Evolutionary conservation across 2,888 invertebrate genomes (phyloP), one percentile per base, ranked within the genome.

Genomic region (Cephalotes varians): DNA sequence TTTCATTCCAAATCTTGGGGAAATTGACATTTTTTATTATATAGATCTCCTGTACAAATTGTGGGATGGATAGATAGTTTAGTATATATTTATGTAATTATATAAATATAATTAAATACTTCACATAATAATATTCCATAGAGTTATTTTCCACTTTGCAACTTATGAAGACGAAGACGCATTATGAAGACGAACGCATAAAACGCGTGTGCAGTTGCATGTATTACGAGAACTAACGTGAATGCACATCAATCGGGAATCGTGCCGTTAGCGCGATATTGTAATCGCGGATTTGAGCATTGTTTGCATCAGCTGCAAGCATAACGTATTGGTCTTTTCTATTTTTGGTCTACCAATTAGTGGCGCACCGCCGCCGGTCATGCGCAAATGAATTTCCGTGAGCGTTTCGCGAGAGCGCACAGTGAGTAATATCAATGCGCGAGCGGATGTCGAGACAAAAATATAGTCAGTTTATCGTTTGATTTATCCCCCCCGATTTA

Each of bases 271-370:
- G 60, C 80, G 67, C 37, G 28, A 74, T 49, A 80, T 81, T 81
- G 87, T 87, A 87, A 87, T 87, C 80, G 88, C 81, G 82, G 74
- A 85, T 82, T 88, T 88, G 82, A 86, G 56, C 83, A 85, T 80
- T 84, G 85, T 85, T 88, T 81, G 83, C 77, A 83, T 84, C 88
- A 86, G 85, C 82, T 88, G 83, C 85, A 81, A 84, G 72, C 81
- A 83, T 81, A 87, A 87, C 87, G 83, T 86, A 79, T 84, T 71
- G 56, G 79, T 86, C 64, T 88, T 87, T 88, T 88, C 87, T 84
- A 85, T 85, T 88, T 76, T 86, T 77, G 82, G 69, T 49, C 62
- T 28, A 44, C 82, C 88, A 88, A 88, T 88, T 88, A 88, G 86
- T 62, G 62, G 25, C 31, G 65, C 76, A 54, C 64, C 9, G 81